Evolutionary conservation across 2,888 invertebrate genomes (phyloP).

Genomic region (Lucinisca nassula): DNA sequence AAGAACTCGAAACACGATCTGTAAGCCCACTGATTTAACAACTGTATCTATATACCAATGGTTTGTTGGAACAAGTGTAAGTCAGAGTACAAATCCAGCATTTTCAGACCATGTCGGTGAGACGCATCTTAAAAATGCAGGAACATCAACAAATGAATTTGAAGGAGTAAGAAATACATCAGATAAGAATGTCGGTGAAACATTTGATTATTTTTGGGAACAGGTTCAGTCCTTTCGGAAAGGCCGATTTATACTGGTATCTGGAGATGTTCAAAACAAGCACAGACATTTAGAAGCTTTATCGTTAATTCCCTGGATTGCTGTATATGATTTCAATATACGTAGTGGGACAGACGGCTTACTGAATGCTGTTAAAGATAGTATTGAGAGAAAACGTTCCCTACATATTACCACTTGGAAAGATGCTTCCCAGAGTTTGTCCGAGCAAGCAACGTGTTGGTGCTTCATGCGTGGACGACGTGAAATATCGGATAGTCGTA

Average conservation of each 20-base stretch:
- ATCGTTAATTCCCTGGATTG: slow-evolving; percentile 68
- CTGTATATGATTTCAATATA: slow-evolving; percentile 72
- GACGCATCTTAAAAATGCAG: background rate
- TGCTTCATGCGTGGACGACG: slow-evolving; percentile 65
- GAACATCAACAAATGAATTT: too few species aligned
- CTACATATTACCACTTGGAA: slow-evolving; percentile 57
- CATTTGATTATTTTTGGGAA: slow-evolving; percentile 3
- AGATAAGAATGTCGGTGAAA: background rate
- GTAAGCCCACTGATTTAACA: background rate
- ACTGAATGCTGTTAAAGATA: slow-evolving; percentile 50
- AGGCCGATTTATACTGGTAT: background rate
- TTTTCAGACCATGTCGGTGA: background rate
- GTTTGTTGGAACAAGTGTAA: background rate
- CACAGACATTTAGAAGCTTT: slow-evolving; percentile 39
- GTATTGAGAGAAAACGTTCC: slow-evolving; percentile 42
- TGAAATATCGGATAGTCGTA: slow-evolving; percentile 55
- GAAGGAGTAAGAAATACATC: too few species aligned
- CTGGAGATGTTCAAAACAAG: background rate
- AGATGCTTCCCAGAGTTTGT: slow-evolving; percentile 32
- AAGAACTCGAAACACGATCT: background rate
- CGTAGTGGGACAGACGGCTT: slow-evolving; percentile 61
- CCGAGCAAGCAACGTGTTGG: slow-evolving; percentile 58
- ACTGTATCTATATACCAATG: background rate
- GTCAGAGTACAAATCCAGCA: too few species aligned
- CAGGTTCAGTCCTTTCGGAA: background rate